These are phyloP conservation scores for Borostomias antarcticus DNA, from an alignment of 2,797 vertebrate species.

Conservation along the genomic window DNA sequence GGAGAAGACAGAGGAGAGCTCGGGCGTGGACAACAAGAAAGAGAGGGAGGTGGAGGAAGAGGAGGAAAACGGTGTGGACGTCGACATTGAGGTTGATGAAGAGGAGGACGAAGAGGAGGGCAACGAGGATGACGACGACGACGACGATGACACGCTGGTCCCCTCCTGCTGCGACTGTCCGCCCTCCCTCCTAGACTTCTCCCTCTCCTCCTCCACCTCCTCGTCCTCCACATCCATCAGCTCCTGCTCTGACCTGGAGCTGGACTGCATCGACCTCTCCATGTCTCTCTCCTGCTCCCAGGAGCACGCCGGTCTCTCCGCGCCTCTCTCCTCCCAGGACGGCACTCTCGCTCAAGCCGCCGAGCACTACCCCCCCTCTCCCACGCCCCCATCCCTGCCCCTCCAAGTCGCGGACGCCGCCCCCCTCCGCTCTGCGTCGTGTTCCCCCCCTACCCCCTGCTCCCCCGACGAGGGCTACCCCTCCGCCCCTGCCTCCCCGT, in stretches of 20 bases:
- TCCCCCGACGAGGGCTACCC: constrained; percentile 84
- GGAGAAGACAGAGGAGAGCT: constrained; percentile 47
- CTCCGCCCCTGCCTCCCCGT: constrained; percentile 74
- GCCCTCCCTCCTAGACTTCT: constrained; percentile 79
- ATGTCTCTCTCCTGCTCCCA: constrained; percentile 66
- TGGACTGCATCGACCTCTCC: constrained; percentile 79
- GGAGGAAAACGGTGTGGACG: constrained; percentile 60
- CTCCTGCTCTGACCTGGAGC: constrained; percentile 93
- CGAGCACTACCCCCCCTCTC: constrained; percentile 56
- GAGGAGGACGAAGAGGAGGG: constrained; percentile 44
- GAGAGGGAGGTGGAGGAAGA: constrained; percentile 69
- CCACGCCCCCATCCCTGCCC: constrained; percentile 62
- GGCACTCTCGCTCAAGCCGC: constrained; percentile 45
- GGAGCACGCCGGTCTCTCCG: constrained; percentile 56
- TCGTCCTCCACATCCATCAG: constrained; percentile 92
- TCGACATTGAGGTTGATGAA: constrained; percentile 62
- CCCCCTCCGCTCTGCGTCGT: constrained; percentile 53
- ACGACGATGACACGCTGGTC: constrained; percentile 81
- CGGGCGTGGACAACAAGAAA: constrained; percentile 63
- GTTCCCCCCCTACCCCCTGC: constrained; percentile 54
- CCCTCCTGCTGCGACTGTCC: constrained; percentile 79
- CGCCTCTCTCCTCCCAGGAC: constrained; percentile 45
- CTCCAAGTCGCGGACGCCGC: constrained; percentile 43
- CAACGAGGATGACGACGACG: constrained; percentile 61
- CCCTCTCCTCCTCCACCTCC: constrained; percentile 80